Base-by-base conservation (phyloP, 2,888 invertebrate genomes). In the Charanyca ferruginea region DNA sequence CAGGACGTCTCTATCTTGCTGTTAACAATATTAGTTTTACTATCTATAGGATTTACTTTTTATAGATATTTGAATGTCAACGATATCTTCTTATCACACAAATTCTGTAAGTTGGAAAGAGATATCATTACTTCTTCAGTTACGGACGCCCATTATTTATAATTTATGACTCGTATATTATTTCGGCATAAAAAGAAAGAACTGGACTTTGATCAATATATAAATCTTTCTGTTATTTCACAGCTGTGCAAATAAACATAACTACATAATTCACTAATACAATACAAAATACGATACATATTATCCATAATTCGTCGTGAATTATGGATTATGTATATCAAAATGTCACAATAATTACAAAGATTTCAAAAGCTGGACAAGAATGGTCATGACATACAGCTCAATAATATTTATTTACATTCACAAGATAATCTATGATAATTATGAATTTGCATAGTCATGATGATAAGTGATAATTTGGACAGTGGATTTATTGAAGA, bases 41-140 rank as follows among this genome's bases (percentile, higher is more conserved):
- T 48, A 54, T 55, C n/a, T 16, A 13, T 16, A 23, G 32, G 44
- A 48, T 61, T 66, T 25, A 38, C 6, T 53, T 49, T 66, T 44
- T 49, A 67, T 41, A 48, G 35, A 13, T 57, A 67, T 53, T 74
- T 52, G 28, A 61, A 61, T 53, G 67, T 57, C 61, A 66, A 57
- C 22, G 23, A 23, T 55, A 35, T 25, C 6, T 1, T 52, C 28
- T 60, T 52, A 55, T 58, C 18, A 1, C 1, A 32, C 1, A 1
- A 16, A 48, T 44, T 60, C 9, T 32, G 1, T 28, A 18, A 59
- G 23, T 16, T 38, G n/a, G 16, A 45, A 41, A 38, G 16, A 51
- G 18, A 51, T 11, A 22, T 11, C 8, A 45, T 16, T 20, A 28
- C 41, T 28, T 32, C 28, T 41, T n/a, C 38, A 32, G 22, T 25